phyloP scores from a whole-genome alignment of 2,797 vertebrate genomes.

The Antrozous pallidus region DNA sequence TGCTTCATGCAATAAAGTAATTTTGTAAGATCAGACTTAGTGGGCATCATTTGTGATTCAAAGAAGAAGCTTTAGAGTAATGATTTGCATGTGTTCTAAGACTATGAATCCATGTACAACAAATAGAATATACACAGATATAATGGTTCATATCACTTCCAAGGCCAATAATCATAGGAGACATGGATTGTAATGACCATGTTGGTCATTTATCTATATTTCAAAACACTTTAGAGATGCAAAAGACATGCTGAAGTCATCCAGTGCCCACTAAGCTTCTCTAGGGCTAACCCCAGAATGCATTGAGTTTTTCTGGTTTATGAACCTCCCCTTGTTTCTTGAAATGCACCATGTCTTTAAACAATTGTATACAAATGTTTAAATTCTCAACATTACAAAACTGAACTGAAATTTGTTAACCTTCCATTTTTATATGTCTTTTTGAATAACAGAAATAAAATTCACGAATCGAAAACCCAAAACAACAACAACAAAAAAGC shows the following conservation, averaged over 20 bases:
- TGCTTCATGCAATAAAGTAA: neutral
- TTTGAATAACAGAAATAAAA: neutral
- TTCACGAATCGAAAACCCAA: neutral
- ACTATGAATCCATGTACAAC: neutral
- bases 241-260: neutral
- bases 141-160: neutral
- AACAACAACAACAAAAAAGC: neutral
- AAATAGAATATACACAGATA: neutral
- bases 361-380: neutral
- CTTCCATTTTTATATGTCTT: neutral
- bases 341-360: neutral
- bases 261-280: neutral
- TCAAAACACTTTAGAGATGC: neutral
- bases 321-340: neutral
- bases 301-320: neutral
- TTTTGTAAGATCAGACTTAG: neutral
- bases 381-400: neutral
- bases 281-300: neutral
- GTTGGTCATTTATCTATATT: neutral
- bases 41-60: neutral
- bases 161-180: neutral
- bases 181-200: neutral
- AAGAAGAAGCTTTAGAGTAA: neutral
- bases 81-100: neutral
- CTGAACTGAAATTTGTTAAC: neutral